phyloP scores from a whole-genome alignment of 2,888 invertebrate genomes.

The Troides aeacus region DNA sequence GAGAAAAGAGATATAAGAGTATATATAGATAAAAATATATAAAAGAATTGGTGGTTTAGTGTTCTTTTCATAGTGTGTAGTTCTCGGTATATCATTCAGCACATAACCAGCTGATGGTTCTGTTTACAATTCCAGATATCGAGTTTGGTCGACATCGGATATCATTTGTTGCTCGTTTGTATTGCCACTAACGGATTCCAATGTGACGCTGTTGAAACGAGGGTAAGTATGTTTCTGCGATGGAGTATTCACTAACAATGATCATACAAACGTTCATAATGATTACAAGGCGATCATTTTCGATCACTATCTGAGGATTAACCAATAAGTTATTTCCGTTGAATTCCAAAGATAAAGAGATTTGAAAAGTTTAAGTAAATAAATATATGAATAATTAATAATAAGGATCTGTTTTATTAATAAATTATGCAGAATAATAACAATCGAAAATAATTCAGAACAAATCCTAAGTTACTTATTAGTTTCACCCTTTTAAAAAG shows the following conservation, averaged over 20 bases:
- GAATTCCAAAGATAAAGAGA: too few relatives aligned
- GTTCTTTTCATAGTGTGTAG: not conserved
- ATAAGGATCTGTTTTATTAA: too few relatives aligned
- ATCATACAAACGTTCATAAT: not conserved
- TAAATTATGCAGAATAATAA: too few relatives aligned
- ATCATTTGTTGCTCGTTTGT: constrained; percentile 53
- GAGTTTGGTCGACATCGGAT: constrained; percentile 52
- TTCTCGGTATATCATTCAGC: not conserved
- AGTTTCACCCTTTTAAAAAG: too few relatives aligned
- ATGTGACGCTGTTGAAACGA: constrained; percentile 49
- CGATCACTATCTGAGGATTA: not conserved
- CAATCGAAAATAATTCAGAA: too few relatives aligned
- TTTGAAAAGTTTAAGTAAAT: too few relatives aligned
- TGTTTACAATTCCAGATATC: constrained; percentile 50
- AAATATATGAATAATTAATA: too few relatives aligned
- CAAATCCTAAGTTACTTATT: too few relatives aligned
- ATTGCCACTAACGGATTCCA: constrained; percentile 59
- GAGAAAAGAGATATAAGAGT: too few relatives aligned
- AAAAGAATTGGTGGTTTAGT: too few relatives aligned
- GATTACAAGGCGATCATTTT: not conserved
- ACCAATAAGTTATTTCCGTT: not conserved
- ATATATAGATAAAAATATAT: too few relatives aligned
- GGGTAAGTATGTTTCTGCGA: constrained; percentile 10
- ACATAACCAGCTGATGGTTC: not conserved
- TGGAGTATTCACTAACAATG: not conserved